phyloP scores from a whole-genome alignment of 2,113 vertebrate genomes.

The Agapornis roseicollis region DNA sequence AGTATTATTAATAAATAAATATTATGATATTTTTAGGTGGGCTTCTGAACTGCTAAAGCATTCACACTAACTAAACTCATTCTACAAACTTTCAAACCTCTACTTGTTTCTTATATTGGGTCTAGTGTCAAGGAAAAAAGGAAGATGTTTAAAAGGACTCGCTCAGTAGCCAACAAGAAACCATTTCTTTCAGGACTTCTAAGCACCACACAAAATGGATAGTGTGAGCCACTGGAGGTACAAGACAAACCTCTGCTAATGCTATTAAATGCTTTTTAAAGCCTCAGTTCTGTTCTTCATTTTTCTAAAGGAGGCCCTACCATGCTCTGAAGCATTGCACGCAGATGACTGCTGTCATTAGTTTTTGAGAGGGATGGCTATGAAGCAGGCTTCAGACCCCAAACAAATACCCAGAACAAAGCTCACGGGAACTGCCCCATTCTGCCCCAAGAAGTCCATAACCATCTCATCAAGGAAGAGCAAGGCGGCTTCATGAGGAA shows the following conservation, averaged over 20 bases:
- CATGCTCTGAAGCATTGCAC: neutral
- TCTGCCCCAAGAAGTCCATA: neutral
- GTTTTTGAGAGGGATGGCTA: neutral
- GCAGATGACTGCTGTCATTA: neutral
- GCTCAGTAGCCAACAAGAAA: neutral
- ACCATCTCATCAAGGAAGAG: neutral
- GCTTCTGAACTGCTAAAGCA: neutral
- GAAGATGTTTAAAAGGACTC: neutral
- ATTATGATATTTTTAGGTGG: neutral
- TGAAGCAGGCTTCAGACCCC: neutral
- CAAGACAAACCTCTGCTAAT: neutral
- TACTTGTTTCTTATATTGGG: neutral
- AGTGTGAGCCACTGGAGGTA: neutral
- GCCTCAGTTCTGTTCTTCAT: neutral
- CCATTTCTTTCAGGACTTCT: neutral
- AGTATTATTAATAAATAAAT: conserved; percentile 7
- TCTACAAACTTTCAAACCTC: neutral
- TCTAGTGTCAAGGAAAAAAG: neutral
- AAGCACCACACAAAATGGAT: neutral
- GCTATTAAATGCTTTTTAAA: neutral
- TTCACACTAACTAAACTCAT: neutral
- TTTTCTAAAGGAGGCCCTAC: neutral
- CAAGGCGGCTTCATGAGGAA: neutral
- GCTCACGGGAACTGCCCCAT: neutral
- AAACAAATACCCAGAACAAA: neutral